phyloP scores from a whole-genome alignment of 2,797 vertebrate species.

The Hippoglossus hippoglossus region DNA sequence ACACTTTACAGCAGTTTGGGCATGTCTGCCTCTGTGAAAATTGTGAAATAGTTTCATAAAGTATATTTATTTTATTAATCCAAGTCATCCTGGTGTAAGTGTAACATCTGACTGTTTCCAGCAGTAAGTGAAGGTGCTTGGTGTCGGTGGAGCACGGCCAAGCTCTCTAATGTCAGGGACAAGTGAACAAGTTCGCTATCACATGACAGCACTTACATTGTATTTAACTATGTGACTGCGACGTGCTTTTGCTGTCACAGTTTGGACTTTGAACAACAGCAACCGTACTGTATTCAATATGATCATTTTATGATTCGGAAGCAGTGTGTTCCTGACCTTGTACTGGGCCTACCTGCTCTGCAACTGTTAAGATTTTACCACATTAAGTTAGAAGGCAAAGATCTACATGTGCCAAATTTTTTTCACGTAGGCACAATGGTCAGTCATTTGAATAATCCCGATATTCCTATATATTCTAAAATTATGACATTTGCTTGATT shows the following conservation, averaged over 20 bases:
- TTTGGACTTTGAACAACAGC: slow-evolving; percentile 27
- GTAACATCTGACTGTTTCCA: not conserved
- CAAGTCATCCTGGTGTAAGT: no score
- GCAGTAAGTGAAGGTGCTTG: slow-evolving; percentile 23
- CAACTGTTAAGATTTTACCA: slow-evolving; percentile 20
- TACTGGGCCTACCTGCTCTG: not conserved
- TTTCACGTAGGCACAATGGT: not conserved
- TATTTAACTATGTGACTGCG: not conserved
- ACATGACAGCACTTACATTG: not conserved
- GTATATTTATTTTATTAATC: not conserved
- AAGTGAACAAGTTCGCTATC: not conserved
- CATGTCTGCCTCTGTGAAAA: no score
- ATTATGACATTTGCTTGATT: not conserved
- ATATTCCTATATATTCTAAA: not conserved
- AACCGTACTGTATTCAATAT: not conserved
- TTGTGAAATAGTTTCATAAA: no score
- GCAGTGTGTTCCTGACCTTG: slow-evolving; percentile 7
- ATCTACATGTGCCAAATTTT: not conserved
- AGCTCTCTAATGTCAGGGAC: not conserved
- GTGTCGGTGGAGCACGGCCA: not conserved
- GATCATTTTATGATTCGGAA: slow-evolving; percentile 22
- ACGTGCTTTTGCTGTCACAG: not conserved
- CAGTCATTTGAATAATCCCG: not conserved
- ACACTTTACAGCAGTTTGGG: no score
- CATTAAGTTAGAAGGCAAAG: not conserved